Base-by-base conservation (phyloP, 2,888 invertebrate species). In the Dascillus cervinus region DNA sequence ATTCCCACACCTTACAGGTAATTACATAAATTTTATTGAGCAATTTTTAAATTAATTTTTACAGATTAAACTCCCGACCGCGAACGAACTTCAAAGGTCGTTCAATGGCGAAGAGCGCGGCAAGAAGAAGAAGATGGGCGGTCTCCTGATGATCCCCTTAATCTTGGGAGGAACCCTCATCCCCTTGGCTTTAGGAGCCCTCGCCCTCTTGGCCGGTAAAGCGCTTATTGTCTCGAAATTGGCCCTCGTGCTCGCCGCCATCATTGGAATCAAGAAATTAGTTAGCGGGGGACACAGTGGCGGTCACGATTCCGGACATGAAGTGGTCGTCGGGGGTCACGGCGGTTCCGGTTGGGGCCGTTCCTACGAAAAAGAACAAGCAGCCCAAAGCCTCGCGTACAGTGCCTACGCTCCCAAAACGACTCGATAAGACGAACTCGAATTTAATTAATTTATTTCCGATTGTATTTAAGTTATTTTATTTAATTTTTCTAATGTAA, bases 221-320 rank as follows among this genome's bases (percentile, higher is more conserved):
- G 88, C 88, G 22, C 64, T 88, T 42, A 87, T 88, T 48, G 82
- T 88, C 26, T 85, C 86, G 43, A 88, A 88, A 57, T 64, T 88
- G 46, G 88, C 88, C 0, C 63, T 88, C 30, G 85, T 87, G 1
- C 66, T 88, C 27, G 86, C 88, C 36, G 83, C 81, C 45, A 87
- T 88, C 50, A 84, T 88, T 46, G 88, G 87, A 2, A 68, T 89
- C 61, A 88, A 87, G 71, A 88, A 88, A 53, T 72, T 89, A 14
- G 68, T 87, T 24, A 77, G 81, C 11, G 72, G 79, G 2, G 73
- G 75, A 3, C 60, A 65, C 3, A 58, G 61, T 4, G 73, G 75
- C 34, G 73, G 73, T 5, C 67, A 70, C 49, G 78, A 81, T 34
- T 72, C 76, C 30, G 75, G 76, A 9, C 79, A 81, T 50, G 81